Percentiles rank a stretch among this genome's conserved stretches.
These are phyloP conservation scores for Accipiter virgatus DNA, from an alignment of 2,113 vertebrate species.

Conservation along the genomic window DNA sequence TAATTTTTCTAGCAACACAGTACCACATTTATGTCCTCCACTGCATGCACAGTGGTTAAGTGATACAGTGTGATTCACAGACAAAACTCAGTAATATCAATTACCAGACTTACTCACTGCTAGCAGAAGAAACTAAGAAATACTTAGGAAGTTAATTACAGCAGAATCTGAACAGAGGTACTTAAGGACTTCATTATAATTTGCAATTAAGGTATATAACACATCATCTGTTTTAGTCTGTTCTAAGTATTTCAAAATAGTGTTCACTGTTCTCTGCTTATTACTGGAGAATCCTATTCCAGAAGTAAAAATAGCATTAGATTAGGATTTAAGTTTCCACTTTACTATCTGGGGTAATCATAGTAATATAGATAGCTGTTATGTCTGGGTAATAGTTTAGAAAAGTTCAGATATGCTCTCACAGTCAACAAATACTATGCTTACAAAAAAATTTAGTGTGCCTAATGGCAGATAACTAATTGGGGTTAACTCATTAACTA, in stretches of 20 bases:
- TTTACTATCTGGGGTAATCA: background rate
- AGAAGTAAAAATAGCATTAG: background rate
- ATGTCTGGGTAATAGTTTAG: background rate
- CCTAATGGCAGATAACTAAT: background rate
- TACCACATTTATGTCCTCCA: background rate
- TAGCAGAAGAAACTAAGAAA: background rate
- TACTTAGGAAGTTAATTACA: background rate
- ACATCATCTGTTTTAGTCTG: background rate
- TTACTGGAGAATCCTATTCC: background rate
- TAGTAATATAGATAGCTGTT: background rate
- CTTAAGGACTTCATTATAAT: background rate
- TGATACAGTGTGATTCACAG: rapidly evolving
- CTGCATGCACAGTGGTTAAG: background rate
- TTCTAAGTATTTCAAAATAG: background rate
- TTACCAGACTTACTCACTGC: background rate
- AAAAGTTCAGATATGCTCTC: background rate
- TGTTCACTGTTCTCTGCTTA: background rate
- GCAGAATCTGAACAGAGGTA: background rate
- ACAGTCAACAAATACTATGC: background rate
- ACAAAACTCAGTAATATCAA: background rate
- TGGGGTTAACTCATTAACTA: background rate
- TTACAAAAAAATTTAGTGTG: background rate
- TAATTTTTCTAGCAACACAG: background rate
- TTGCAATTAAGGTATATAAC: background rate
- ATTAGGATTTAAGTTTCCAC: background rate